phyloP scores from a whole-genome alignment of 2,888 invertebrate genomes.

The Abrostola triplasia region DNA sequence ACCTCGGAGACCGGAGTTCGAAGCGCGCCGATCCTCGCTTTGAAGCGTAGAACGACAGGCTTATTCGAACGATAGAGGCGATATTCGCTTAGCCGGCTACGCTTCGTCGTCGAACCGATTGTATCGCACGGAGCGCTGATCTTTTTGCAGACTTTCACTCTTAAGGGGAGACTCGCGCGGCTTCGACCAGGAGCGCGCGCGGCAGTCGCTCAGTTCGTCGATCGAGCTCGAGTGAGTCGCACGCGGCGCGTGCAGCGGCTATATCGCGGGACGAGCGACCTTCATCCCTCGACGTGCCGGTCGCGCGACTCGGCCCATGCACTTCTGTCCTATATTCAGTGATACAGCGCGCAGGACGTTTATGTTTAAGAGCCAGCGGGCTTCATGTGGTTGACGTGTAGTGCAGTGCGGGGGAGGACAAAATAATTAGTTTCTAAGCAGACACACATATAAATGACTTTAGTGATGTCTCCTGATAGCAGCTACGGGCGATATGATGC shows the following conservation, averaged over 20 bases:
- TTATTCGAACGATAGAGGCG: constrained; percentile 84
- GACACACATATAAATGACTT: constrained; percentile 70
- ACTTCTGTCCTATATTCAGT: constrained; percentile 81
- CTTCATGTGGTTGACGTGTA: constrained; percentile 83
- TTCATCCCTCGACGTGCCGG: constrained; percentile 83
- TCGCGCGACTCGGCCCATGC: constrained; percentile 75
- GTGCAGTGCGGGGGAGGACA: constrained; percentile 81
- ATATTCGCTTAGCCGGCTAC: constrained; percentile 80
- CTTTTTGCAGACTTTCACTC: constrained; percentile 89
- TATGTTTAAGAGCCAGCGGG: constrained; percentile 65
- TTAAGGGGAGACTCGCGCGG: constrained; percentile 83
- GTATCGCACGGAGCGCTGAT: constrained; percentile 86
- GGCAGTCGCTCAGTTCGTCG: constrained; percentile 86
- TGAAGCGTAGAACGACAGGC: constrained; percentile 86
- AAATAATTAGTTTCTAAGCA: constrained; percentile 70
- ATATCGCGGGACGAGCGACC: constrained; percentile 76
- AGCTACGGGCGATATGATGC: constrained; percentile 88
- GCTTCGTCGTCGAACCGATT: constrained; percentile 80
- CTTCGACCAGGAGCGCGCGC: constrained; percentile 81
- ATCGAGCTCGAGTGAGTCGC: constrained; percentile 88
- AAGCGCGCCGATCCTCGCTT: constrained; percentile 92
- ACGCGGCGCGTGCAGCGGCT: constrained; percentile 81
- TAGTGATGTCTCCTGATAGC: constrained; percentile 92
- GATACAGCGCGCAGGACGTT: constrained; percentile 70
- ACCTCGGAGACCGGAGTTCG: constrained; percentile 94